Conservation (phyloP, 2,888 invertebrate species). For the Sinhomidia bicolor region DNA sequence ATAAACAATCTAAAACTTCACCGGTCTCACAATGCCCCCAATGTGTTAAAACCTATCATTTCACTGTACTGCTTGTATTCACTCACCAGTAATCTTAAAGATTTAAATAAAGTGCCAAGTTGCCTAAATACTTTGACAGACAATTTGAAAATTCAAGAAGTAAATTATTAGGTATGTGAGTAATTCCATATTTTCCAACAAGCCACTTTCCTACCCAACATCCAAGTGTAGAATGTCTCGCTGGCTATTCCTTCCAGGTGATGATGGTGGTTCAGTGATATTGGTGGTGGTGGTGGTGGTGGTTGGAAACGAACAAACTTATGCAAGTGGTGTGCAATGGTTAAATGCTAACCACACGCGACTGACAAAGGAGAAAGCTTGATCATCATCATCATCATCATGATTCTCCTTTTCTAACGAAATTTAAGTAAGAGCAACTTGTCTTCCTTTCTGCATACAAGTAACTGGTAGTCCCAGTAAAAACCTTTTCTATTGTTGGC, state of each 20-base stretch:
- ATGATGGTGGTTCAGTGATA: too few relatives aligned
- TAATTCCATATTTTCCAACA: neutral
- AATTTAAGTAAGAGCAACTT: slow-evolving; percentile 67
- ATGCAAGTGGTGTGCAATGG: slow-evolving; percentile 51
- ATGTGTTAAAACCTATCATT: neutral
- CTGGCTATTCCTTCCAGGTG: neutral
- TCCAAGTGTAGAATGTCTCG: slow-evolving; percentile 29
- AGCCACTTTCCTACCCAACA: neutral
- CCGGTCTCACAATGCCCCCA: slow-evolving; percentile 55
- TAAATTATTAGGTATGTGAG: too few relatives aligned
- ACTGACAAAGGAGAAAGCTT: slow-evolving; percentile 59
- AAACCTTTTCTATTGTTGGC: neutral
- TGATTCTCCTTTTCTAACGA: slow-evolving; percentile 24
- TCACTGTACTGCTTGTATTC: neutral
- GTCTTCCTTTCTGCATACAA: neutral
- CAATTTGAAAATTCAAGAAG: too few relatives aligned
- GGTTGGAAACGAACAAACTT: slow-evolving; percentile 2
- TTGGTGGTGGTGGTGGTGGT: slow-evolving; percentile 7
- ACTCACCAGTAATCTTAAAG: neutral
- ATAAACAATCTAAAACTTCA: slow-evolving; percentile 9
- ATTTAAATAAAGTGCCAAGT: neutral
- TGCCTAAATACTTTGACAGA: neutral
- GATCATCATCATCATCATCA: too few relatives aligned
- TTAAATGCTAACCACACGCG: slow-evolving; percentile 59
- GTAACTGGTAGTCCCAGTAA: slow-evolving; percentile 42